Conservation (phyloP, 2,797 vertebrate genomes). For the Peromyscus attwateri region DNA sequence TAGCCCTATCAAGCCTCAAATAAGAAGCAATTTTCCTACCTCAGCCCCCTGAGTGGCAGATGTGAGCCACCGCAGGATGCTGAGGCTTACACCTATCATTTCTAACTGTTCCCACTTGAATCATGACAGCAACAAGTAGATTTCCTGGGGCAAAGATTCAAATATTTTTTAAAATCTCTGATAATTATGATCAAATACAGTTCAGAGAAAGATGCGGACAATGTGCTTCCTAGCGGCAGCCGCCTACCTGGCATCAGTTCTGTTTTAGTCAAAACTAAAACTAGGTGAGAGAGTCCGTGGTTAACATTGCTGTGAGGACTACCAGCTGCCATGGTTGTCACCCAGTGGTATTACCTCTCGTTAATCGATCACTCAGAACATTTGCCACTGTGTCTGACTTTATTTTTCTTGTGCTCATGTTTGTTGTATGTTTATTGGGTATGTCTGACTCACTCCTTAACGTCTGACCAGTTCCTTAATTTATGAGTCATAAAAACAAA, state of each 20-base stretch:
- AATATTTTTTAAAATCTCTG: background rate
- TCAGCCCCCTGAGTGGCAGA: background rate
- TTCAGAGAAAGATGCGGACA: background rate
- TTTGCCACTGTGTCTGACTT: background rate
- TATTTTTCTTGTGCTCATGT: background rate
- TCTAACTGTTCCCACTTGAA: background rate
- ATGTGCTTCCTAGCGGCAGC: background rate
- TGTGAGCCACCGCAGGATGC: background rate
- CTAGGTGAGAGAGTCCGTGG: background rate
- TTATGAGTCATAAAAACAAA: background rate
- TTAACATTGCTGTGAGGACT: background rate
- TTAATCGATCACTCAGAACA: background rate
- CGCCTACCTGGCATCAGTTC: fast-evolving
- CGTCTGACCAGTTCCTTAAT: background rate
- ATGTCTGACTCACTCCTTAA: background rate
- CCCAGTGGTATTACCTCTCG: background rate
- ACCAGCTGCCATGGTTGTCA: background rate
- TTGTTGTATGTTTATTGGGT: background rate
- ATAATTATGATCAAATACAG: background rate
- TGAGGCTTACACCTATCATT: background rate
- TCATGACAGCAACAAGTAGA: background rate
- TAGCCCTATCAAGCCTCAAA: background rate
- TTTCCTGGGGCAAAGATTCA: background rate
- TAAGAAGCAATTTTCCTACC: background rate
- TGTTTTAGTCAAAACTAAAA: background rate